Evolutionary conservation across 53 echinoderm and acorn worm species (phyloP), one percentile per base, ranked within the genome.

Genomic region (Holothuria scabra): DNA sequence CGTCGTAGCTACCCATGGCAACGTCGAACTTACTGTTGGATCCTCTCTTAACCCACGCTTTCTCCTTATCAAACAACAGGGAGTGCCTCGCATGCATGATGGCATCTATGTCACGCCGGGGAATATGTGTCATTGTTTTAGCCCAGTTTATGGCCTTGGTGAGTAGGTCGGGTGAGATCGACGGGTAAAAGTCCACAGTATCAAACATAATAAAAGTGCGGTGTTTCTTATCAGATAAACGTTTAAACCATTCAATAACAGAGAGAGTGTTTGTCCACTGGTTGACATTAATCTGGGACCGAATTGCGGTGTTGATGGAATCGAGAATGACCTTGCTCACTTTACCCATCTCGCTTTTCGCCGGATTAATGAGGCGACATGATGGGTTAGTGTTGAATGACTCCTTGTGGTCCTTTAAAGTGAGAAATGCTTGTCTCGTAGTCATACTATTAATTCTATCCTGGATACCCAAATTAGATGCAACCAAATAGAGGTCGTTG

Each of bases 271-370:
- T n/a, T n/a, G n/a, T n/a, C n/a, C n/a, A n/a, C n/a, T n/a, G n/a
- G n/a, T n/a, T n/a, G n/a, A n/a, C n/a, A n/a, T n/a, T n/a, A n/a
- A n/a, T n/a, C n/a, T n/a, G n/a, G 58, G 58, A 14, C 20, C 12
- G 20, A 20, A 20, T 57, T 57, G 58, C 12, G 12, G 79, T 2
- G 68, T n/a, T n/a, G n/a, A n/a, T n/a, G n/a, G n/a, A n/a, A n/a
- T n/a, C n/a, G n/a, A n/a, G n/a, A n/a, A n/a, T 68, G 11, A 13
- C 1, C 52, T 89, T 89, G 85, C 85, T 68, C 28, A 89, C 61
- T 20, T 52, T 58, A n/a, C n/a, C n/a, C n/a, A n/a, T n/a, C n/a
- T n/a, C n/a, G n/a, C n/a, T n/a, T n/a, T n/a, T n/a, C n/a, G 87
- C 52, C 6, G 80, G 87, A 23, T 87, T 80, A 28, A 87, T 80